Evolutionary conservation across 2,113 vertebrate species (phyloP), one percentile per base, ranked within the genome.

Genomic region (Pangasianodon hypophthalmus): DNA sequence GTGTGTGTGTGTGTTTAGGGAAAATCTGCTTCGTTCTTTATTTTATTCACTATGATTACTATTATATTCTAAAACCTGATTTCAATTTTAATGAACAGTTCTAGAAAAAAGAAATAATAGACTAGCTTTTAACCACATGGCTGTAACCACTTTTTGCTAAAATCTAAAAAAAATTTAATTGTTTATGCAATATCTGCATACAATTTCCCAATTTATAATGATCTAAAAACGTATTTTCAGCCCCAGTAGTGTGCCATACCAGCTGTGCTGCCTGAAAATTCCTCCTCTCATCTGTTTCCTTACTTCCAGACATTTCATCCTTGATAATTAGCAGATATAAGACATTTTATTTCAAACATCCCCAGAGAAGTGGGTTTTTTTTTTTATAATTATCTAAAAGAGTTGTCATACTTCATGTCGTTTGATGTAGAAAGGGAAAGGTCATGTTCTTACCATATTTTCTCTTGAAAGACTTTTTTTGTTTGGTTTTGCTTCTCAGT

Each of bases 211-310:
- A 56, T 71, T 83, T 83, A 58, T 52, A 67, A 56, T 41, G 2
- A 80, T 86, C 24, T 86, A 54, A 86, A 73, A 67, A 71, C 37
- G 48, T 54, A 67, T 84, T 50, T 87, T 48, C 44, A 77, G 64
- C 46, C 18, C 24, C 86, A 79, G 86, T n/a, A 46, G 8, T 84
- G 32, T 80, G 73, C 44, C 46, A 60, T 32, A 6, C 83, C 56
- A 87, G 62, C 60, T 56, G 85, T 87, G 44, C 82, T 85, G 44
- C 73, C 79, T 83, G 89, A 67, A 86, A 91, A 90, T 56, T 83
- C 54, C 83, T 88, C 83, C 88, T 87, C 84, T 58, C 91, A 79
- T 92, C 92, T 93, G 87, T 91, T 92, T 91, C 60, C 80, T 73
- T 83, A 52, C 86, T 69, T 88, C 60, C 62, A 87, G 88, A 87